phyloP scores from a whole-genome alignment of 2,113 vertebrate species.

The Ictalurus punctatus region DNA sequence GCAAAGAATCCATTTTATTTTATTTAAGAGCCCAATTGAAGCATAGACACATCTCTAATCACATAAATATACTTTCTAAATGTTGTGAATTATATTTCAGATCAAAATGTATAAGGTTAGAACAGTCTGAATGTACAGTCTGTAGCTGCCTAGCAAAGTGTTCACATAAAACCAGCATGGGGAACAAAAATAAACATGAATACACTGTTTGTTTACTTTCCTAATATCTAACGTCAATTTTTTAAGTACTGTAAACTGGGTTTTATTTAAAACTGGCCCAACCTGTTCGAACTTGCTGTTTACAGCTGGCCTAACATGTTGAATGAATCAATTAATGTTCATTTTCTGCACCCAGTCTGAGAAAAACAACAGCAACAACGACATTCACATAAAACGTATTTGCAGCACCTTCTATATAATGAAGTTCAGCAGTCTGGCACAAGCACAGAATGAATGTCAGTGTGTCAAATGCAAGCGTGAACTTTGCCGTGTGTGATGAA shows the following conservation, averaged over 20 bases:
- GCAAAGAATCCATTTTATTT: background rate
- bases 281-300: background rate
- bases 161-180: background rate
- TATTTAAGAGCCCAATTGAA: background rate
- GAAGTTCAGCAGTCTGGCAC: too few relatives aligned
- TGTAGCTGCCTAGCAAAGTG: background rate
- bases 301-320: background rate
- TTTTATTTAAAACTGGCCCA: background rate
- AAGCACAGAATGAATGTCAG: background rate
- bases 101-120: background rate
- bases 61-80: background rate
- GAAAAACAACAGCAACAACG: too few relatives aligned
- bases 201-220: too few relatives aligned
- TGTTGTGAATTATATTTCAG: background rate
- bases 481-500: background rate
- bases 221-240: too few relatives aligned
- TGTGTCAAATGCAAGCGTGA: background rate
- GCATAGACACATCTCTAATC: background rate
- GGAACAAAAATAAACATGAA: background rate
- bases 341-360: too few relatives aligned
- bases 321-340: background rate
- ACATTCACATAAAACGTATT: too few relatives aligned
- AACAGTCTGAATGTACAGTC: too few relatives aligned
- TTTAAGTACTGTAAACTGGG: background rate
- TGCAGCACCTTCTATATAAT: too few relatives aligned